Evolutionary conservation across 2,113 vertebrate genomes (phyloP), one percentile per base, ranked within the genome.

Genomic region (Thunnus thynnus): DNA sequence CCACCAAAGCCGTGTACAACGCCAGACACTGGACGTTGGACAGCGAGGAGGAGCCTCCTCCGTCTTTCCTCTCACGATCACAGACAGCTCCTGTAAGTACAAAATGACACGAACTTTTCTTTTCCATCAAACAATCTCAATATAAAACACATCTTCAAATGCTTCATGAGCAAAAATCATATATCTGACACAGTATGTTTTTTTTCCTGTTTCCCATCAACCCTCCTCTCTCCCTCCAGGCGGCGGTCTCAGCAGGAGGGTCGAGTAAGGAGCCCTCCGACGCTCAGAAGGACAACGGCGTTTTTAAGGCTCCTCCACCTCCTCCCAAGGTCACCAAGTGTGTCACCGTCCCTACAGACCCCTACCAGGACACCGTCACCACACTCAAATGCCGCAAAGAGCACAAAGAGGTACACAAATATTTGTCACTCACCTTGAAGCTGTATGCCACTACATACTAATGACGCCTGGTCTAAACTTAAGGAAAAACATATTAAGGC

Each of bases 1-100:
- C 98, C 69, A 99, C 97, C 87, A 99, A 99, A 96, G 98, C 98
- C 36, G 98, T 99, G 69, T 99, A 99, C 92, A 99, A 99, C 89
- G 98, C 98, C 90, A 95, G 98, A 89, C 98, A 99, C 95, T 99
- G 98, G 98, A 97, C 97, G 4, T 91, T 93, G 84, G 86, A 78
- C 17, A 97, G 88, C 77, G 95, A 94, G 55, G 98, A 99, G 92
- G 97, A 97, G 85, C 86, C 97, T 2, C 96, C 96, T 17, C 94
- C 95, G 1, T 69, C 95, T 16, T 95, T 95, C 44, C 90, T 92
- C 74, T 86, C 95, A 54, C 96, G 96, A 77, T 93, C 97, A 78
- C 96, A 96, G 76, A 90, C 90, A 54, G 88, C 95, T 62, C 91
- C 96, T 75, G 98, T 96, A 85, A 94, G 91, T 72, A 5, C 7